phyloP scores from a whole-genome alignment of 1,140 invertebrate species.

The Aethina tumida region DNA sequence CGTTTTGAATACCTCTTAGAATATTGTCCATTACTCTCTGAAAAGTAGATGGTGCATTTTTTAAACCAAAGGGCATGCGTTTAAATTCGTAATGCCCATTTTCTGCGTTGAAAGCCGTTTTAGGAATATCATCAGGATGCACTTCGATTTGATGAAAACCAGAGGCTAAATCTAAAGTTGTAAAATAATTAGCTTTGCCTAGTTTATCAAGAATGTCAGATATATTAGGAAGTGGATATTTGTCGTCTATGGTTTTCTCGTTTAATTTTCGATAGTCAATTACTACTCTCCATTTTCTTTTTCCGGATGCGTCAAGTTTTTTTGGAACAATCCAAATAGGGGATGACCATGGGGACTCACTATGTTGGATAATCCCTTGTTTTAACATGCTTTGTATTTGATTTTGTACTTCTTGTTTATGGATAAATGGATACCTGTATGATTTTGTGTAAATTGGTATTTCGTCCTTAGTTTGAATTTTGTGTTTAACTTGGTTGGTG shows the following conservation, averaged over 20 bases:
- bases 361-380: slow-evolving; percentile 27
- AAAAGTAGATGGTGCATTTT: slow-evolving; percentile 37
- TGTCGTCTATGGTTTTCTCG: slow-evolving; percentile 35
- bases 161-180: slow-evolving; percentile 33
- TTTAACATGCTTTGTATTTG: slow-evolving; percentile 28
- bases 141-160: slow-evolving; percentile 40
- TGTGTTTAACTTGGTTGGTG: slow-evolving; percentile 20
- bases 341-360: slow-evolving; percentile 32
- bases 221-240: slow-evolving; percentile 42
- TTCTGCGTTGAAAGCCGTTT: slow-evolving; percentile 36
- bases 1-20: slow-evolving; percentile 18
- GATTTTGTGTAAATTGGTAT: slow-evolving; percentile 30
- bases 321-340: slow-evolving; percentile 31
- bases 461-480: slow-evolving; percentile 24
- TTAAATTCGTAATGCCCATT: slow-evolving; percentile 31
- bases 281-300: slow-evolving; percentile 30
- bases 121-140: slow-evolving; percentile 24
- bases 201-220: slow-evolving; percentile 37
- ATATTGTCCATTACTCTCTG: slow-evolving; percentile 22
- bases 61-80: slow-evolving; percentile 28
- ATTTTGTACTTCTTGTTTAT: slow-evolving; percentile 28
- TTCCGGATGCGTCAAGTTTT: slow-evolving; percentile 19
- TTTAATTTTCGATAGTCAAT: slow-evolving; percentile 37
- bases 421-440: slow-evolving; percentile 29
- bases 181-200: slow-evolving; percentile 30